A percentile compares a stretch with the other conserved stretches of the same genome.
Evolutionary conservation across 2,113 vertebrate genomes (phyloP).

Genomic region (Grus americana): DNA sequence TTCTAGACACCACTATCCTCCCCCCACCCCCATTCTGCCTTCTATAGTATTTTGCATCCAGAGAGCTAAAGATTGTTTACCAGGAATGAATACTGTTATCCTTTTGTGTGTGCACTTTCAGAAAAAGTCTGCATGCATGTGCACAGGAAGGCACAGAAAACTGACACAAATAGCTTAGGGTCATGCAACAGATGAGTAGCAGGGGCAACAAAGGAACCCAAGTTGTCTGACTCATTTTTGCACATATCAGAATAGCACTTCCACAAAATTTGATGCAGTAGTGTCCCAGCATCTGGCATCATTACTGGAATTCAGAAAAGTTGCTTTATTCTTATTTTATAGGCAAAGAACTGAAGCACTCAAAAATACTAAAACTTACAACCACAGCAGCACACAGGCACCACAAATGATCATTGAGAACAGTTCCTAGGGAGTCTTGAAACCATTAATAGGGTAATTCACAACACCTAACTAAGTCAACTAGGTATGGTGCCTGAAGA

Average conservation of each 20-base stretch:
- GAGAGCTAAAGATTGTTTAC: background rate
- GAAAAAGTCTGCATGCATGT: background rate
- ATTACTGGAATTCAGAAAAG: background rate
- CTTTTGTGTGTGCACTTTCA: background rate
- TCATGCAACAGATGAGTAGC: background rate
- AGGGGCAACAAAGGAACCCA: background rate
- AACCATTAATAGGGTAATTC: background rate
- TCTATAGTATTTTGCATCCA: background rate
- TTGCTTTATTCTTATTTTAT: background rate
- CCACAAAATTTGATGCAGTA: background rate
- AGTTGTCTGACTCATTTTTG: background rate
- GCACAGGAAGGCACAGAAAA: background rate
- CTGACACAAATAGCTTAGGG: background rate
- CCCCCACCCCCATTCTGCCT: accelerated
- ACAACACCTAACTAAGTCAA: background rate
- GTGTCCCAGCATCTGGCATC: background rate
- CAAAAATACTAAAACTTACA: background rate
- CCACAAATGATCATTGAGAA: accelerated
- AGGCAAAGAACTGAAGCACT: background rate
- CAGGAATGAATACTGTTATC: background rate
- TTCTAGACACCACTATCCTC: background rate
- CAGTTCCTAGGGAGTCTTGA: background rate
- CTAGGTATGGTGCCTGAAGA: background rate
- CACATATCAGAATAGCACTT: background rate
- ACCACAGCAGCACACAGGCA: background rate